A percentile compares a stretch with the other conserved stretches of the same genome.
phyloP scores from a whole-genome alignment of 2,888 invertebrate genomes.

The Pinctada fucata region DNA sequence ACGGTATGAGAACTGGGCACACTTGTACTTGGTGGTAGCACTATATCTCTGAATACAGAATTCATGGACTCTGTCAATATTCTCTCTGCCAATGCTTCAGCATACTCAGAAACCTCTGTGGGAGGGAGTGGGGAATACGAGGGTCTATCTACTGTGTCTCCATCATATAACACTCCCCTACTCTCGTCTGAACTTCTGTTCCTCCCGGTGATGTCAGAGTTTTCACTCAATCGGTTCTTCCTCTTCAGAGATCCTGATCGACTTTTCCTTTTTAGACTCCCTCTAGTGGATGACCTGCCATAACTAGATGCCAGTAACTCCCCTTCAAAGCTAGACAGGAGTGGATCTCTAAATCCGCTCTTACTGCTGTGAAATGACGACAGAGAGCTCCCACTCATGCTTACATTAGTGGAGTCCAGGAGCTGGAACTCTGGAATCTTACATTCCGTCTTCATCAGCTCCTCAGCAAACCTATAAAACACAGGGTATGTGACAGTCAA shows the following conservation, averaged over 20 bases:
- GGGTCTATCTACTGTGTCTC: conserved; percentile 41
- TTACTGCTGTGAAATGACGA: conserved; percentile 65
- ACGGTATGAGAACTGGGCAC: neutral
- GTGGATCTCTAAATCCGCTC: conserved; percentile 62
- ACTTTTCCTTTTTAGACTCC: conserved; percentile 24
- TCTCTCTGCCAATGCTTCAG: conserved; percentile 49
- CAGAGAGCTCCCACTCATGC: conserved; percentile 59
- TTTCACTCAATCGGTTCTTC: conserved; percentile 4
- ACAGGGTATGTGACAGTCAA: neutral
- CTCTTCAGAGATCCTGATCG: neutral
- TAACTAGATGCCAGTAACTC: conserved; percentile 59
- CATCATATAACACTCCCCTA: conserved; percentile 46
- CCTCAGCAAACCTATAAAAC: conserved; percentile 67
- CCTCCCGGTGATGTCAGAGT: neutral
- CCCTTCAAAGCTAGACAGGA: conserved; percentile 66
- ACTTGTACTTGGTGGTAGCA: conserved; percentile 9
- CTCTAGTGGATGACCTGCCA: conserved; percentile 35
- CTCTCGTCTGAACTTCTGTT: conserved; percentile 12
- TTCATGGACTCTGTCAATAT: conserved; percentile 53
- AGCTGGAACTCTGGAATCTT: conserved; percentile 61
- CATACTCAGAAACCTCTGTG: conserved; percentile 50
- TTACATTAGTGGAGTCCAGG: conserved; percentile 53
- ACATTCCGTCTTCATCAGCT: conserved; percentile 68
- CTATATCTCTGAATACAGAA: conserved; percentile 27
- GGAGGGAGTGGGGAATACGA: conserved; percentile 32